Base-by-base conservation (phyloP, 2,888 invertebrate genomes). In the Cyrtodaria siliqua region DNA sequence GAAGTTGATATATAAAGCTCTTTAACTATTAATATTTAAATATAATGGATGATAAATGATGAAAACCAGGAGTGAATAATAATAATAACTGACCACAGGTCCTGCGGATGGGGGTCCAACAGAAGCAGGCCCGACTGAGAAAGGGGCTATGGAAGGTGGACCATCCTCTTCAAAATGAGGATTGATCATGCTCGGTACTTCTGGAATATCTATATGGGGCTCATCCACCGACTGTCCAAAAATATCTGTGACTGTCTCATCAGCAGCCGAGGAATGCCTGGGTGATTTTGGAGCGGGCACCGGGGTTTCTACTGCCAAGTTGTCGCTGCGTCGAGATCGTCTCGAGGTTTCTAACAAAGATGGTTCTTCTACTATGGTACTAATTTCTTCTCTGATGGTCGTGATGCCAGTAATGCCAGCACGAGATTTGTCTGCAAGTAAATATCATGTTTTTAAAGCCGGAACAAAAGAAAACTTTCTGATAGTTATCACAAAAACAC, bases 111-210 rank as follows among this genome's bases (percentile, higher is more conserved):
- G 81, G 2, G 87, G 87, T 8, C 83, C 86, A 20, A 86, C 87
- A 44, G 86, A 86, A 2, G 86, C 81, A 14, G 89, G 89, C 8
- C 86, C 83, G 0, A 89, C 88, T 42, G 89, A 90, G 74, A 90
- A 89, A 4, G 90, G 90, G 26, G 89, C 89, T 27, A 90, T 88
- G 8, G 90, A 90, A 2, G 89, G 87, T 1, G 90, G 90, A 18
- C 87, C 89, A 42, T 89, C 88, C 38, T 90, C 89, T 49, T 83
- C 83, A 60, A 83, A 66, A 26, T 84, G 79, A 40, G 80, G 85
- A 38, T 86, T 76, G 12, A 84, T 75, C n/a, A 84, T 56, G 29
- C 83, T 79, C 12, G 88, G 87, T n/a, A 88, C 88, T 55, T 85
- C 82, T 4, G 89, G 88, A 33, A 89, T 79, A 52, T 89, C 89